These are phyloP conservation scores for Casuarius casuarius DNA, from an alignment of 2,113 vertebrate species.

Conservation along the genomic window DNA sequence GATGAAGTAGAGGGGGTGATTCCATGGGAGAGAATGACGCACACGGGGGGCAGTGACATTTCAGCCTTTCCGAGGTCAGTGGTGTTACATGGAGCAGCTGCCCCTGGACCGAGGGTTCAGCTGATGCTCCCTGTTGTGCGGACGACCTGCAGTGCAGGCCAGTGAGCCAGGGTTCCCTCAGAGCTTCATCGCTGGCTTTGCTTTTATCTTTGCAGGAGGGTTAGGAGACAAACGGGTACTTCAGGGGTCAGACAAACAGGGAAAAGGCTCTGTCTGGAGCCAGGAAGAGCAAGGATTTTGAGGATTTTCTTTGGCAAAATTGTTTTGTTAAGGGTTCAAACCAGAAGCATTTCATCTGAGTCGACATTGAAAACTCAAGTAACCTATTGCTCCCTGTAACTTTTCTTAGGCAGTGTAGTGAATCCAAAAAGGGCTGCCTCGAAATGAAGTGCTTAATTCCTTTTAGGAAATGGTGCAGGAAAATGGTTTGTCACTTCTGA, in stretches of 20 bases:
- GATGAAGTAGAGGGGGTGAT: neutral
- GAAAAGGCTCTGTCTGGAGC: neutral
- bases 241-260: neutral
- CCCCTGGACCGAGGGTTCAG: neutral
- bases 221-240: neutral
- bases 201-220: neutral
- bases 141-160: neutral
- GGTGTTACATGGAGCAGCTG: neutral
- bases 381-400: neutral
- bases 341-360: neutral
- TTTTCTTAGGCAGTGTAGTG: neutral
- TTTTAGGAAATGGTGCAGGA: neutral
- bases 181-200: neutral
- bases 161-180: neutral
- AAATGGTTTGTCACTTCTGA: neutral
- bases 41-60: too few species aligned
- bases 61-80: neutral
- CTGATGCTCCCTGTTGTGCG: neutral
- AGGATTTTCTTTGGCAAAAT: too few species aligned
- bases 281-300: neutral
- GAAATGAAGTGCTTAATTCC: neutral
- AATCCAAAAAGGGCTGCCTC: neutral
- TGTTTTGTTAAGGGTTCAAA: neutral
- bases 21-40: neutral
- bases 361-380: neutral